Evolutionary conservation across 2,888 invertebrate species (phyloP), one percentile per base, ranked within the genome.

Genomic region (Lasioglossum morio): DNA sequence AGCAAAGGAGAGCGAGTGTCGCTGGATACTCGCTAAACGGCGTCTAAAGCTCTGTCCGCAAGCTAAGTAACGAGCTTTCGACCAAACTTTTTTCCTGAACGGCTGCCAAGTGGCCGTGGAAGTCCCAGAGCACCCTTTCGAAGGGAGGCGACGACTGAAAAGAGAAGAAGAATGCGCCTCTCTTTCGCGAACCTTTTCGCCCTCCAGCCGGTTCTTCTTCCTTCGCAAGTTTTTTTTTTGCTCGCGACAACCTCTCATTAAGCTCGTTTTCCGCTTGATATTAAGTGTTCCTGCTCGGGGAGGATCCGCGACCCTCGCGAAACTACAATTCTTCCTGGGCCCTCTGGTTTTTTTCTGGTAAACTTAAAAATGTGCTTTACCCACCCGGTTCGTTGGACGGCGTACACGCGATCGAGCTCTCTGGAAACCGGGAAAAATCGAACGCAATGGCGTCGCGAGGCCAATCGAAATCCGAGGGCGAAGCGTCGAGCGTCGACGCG

Each of bases 51-150:
- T 92, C 90, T 93, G 92, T 89, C 91, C 91, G 92, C 91, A 88
- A 90, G 90, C 90, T 92, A 92, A 93, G 92, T 93, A 93, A 93
- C 93, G 92, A 93, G 93, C 92, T 93, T 92, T 93, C 87, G 90
- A 90, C 89, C 87, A 90, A 91, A 92, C 89, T 92, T 93, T 92
- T 92, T 90, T 88, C 87, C 92, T 92, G 92, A 92, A 92, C 93
- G 90, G 87, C 87, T 93, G 93, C 93, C 93, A 93, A 93, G 93
- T 92, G 93, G 92, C 90, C 90, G 88, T 86, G 89, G 72, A 81
- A 77, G 86, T 90, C 89, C 85, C 87, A 70, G 85, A 60, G 85
- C 83, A 79, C 83, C 80, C 80, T 37, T 40, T 77, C 82, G 84
- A 84, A 84, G 60, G 66, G 48, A 12, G 76, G 81, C 73, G 70